Conservation (phyloP, 2,797 vertebrate species). For the Lutjanus campechanus region DNA sequence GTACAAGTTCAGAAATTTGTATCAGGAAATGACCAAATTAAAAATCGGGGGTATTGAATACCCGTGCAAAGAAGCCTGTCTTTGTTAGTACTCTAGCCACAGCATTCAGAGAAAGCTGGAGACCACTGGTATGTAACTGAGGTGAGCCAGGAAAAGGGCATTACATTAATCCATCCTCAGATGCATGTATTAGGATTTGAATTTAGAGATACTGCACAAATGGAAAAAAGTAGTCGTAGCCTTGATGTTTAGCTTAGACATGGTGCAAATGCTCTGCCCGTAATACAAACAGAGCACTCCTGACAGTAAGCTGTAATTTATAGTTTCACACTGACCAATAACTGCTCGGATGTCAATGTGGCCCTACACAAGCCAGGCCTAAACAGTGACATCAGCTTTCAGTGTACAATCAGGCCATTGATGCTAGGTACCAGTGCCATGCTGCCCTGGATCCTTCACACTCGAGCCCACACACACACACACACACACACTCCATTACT, state of each 20-base stretch:
- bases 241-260: background rate
- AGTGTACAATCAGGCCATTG: constrained; percentile 82
- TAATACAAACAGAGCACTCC: background rate
- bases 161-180: background rate
- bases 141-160: background rate
- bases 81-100: background rate
- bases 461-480: constrained; percentile 1
- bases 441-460: constrained; percentile 56
- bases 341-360: constrained; percentile 47
- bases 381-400: constrained; percentile 78
- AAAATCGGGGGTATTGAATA: constrained; percentile 5
- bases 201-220: background rate
- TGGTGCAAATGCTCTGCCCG: background rate
- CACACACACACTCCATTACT: constrained; percentile 14
- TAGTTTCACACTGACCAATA: constrained; percentile 38
- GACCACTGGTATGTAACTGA: constrained; percentile 13
- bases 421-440: constrained; percentile 76
- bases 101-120: constrained; percentile 7
- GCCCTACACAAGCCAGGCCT: constrained; percentile 38
- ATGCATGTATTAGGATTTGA: constrained; percentile 2
- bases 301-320: constrained; percentile 33
- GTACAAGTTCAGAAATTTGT: constrained; percentile 13
- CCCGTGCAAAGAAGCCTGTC: background rate
- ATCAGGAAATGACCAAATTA: constrained; percentile 5
- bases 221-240: constrained; percentile 1